These are phyloP conservation scores for Naja naja DNA, from an alignment of 2,113 vertebrate genomes.

Conservation along the genomic window DNA sequence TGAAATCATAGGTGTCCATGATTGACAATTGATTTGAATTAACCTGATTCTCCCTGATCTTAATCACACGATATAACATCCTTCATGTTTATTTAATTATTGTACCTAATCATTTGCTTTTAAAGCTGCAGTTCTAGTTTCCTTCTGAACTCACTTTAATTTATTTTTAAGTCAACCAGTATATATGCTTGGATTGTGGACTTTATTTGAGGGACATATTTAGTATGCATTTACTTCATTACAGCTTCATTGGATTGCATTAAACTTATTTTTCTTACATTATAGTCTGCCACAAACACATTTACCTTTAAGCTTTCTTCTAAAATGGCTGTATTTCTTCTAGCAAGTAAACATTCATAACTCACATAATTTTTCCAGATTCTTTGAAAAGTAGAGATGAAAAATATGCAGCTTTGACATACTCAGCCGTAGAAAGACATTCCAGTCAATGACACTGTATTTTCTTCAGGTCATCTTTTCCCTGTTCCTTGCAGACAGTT, in stretches of 20 bases:
- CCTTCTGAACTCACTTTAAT: too few relatives aligned
- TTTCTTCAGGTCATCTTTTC: constrained; percentile 42
- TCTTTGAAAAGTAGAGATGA: neutral
- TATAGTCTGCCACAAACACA: neutral
- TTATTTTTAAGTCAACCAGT: neutral
- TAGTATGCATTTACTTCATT: neutral
- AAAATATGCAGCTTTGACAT: constrained; percentile 9
- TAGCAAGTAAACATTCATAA: neutral
- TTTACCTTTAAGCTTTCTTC: neutral
- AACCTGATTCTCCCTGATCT: neutral
- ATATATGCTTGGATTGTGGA: neutral
- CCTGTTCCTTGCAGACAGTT: constrained; percentile 1
- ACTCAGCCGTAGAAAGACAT: constrained; percentile 11
- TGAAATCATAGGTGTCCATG: neutral
- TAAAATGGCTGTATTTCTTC: neutral
- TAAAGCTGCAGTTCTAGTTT: neutral
- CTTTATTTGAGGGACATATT: neutral
- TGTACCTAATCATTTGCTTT: neutral
- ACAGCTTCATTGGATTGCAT: neutral
- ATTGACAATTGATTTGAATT: neutral
- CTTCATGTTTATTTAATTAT: neutral
- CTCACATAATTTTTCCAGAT: neutral
- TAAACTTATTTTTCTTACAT: neutral
- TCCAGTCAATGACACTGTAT: neutral
- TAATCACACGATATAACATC: neutral